Conservation (phyloP, 2,797 vertebrate genomes). For the Coracias cyanogaster region DNA sequence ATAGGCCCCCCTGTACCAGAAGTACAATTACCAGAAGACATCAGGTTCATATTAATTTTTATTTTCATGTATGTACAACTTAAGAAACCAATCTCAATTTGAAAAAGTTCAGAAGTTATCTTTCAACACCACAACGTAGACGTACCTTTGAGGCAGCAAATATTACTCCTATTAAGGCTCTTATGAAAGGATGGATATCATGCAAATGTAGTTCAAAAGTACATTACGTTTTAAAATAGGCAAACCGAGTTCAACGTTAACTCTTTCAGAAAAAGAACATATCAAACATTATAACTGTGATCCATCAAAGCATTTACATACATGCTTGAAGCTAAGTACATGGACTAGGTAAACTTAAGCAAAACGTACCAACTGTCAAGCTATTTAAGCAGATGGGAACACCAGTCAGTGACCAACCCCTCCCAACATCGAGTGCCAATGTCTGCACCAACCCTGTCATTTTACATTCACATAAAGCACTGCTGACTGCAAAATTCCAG, state of each 20-base stretch:
- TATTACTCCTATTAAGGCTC: constrained; percentile 43
- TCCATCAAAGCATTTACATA: background rate
- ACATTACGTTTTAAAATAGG: constrained; percentile 39
- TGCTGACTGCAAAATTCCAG: background rate
- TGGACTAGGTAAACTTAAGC: background rate
- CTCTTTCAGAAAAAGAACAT: background rate
- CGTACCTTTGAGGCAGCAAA: constrained; percentile 36
- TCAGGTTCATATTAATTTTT: constrained; percentile 11
- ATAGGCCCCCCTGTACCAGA: background rate
- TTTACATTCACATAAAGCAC: background rate
- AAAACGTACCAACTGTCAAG: background rate
- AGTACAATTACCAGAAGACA: background rate
- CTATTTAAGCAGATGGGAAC: background rate
- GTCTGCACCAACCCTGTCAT: background rate
- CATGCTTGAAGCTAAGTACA: constrained; percentile 17
- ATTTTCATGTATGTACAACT: constrained; percentile 44
- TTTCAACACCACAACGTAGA: background rate
- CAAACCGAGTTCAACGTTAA: constrained; percentile 2
- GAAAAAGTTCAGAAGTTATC: constrained; percentile 24
- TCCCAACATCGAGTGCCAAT: background rate
- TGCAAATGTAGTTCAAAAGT: constrained; percentile 34
- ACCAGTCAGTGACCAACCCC: background rate
- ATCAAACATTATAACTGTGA: background rate
- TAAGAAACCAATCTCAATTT: constrained; percentile 24
- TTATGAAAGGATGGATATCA: constrained; percentile 16